phyloP scores from a whole-genome alignment of 2,888 invertebrate genomes.

The Coelinius sp. region DNA sequence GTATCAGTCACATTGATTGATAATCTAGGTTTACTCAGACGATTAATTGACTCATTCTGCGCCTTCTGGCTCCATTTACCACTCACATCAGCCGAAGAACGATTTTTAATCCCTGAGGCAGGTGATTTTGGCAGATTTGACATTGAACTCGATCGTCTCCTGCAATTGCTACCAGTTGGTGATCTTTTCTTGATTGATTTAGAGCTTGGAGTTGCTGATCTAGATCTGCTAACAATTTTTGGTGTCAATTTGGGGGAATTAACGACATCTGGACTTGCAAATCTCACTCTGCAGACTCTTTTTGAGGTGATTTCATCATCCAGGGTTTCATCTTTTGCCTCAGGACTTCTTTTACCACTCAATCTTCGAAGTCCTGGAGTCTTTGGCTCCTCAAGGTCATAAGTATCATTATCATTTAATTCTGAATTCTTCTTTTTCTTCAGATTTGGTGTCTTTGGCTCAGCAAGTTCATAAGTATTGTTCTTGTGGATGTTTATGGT shows the following conservation, averaged over 20 bases:
- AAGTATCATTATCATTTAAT: conserved; percentile 55
- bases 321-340: no score
- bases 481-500: conserved; percentile 18
- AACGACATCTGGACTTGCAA: conserved; percentile 47
- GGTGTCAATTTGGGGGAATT: background rate
- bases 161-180: conserved; percentile 11
- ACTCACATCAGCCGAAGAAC: conserved; percentile 44
- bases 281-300: conserved; percentile 53
- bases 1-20: conserved; percentile 57
- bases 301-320: conserved; percentile 33
- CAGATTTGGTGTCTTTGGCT: conserved; percentile 46
- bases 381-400: conserved; percentile 56
- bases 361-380: conserved; percentile 50
- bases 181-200: conserved; percentile 35
- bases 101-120: conserved; percentile 34
- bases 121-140: conserved; percentile 32
- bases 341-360: conserved; percentile 46
- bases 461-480: conserved; percentile 45
- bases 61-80: conserved; percentile 50
- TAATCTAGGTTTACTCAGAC: conserved; percentile 69
- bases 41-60: conserved; percentile 65
- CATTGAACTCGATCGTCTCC: conserved; percentile 43
- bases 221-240: background rate
- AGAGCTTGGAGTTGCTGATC: conserved; percentile 43
- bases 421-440: conserved; percentile 21